Conservation (phyloP, 1,140 invertebrate genomes). For the Riptortus pedestris region DNA sequence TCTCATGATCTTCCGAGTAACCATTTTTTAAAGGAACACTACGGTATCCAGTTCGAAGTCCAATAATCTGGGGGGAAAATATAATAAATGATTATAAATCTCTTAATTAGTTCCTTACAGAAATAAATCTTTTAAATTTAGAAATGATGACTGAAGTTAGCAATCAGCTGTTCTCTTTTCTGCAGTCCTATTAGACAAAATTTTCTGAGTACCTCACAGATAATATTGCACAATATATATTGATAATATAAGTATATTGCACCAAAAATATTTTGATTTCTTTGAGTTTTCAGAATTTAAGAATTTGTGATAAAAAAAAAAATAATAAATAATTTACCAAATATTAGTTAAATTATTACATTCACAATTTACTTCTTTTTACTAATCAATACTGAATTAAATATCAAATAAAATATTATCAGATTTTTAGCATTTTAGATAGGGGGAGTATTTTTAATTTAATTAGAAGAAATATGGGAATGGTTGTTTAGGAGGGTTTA, state of each 20-base stretch:
- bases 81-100: neutral
- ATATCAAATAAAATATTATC: too few relatives aligned
- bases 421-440: too few relatives aligned
- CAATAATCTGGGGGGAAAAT: constrained; percentile 45
- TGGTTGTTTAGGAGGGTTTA: too few relatives aligned
- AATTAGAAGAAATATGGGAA: too few relatives aligned
- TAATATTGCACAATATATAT: constrained; percentile 2
- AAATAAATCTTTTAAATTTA: neutral
- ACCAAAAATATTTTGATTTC: too few relatives aligned
- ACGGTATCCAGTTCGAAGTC: constrained; percentile 71
- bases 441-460: too few relatives aligned
- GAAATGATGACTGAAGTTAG: neutral
- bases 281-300: too few relatives aligned
- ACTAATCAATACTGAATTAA: too few relatives aligned
- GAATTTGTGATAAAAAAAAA: too few relatives aligned
- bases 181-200: neutral
- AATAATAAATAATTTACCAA: too few relatives aligned
- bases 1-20: constrained; percentile 85
- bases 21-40: constrained; percentile 84
- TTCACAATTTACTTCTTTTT: too few relatives aligned
- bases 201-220: neutral
- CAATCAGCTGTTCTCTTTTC: neutral
- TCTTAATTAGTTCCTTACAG: neutral
- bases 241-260: constrained; percentile 5
- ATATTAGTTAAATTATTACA: too few relatives aligned